Evolutionary conservation across 2,888 invertebrate species (phyloP), one percentile per base, ranked within the genome.

Genomic region (Unio pictorum): DNA sequence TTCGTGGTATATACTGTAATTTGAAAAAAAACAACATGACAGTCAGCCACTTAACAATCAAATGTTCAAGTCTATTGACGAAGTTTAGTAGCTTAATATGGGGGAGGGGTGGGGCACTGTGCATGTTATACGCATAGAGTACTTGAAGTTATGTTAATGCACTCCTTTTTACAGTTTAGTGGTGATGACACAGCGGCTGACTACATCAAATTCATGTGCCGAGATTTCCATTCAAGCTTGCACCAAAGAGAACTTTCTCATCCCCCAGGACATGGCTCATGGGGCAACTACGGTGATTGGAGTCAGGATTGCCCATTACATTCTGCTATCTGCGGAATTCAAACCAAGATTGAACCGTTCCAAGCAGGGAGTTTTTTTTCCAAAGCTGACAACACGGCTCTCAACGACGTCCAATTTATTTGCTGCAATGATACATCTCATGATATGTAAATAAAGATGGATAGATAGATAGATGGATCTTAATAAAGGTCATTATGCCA

Each of bases 311-410:
- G 73, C 20, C 64, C 45, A 6, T 20, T 56, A 11, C 30, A 61
- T 34, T 61, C 69, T 15, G 69, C 73, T 30, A 67, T 73, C n/a
- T 73, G 73, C 55, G 69, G 73, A 34, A 54, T 73, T 18, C 64
- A 59, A 1, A 73, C 73, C 0, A 69, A 62, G 64, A 55, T 73
- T n/a, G 71, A 71, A 57, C 4, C 30, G 3, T 30, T 11, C 23
- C 61, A 62, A 17, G 57, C 57, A 20, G 34, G 6, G 7, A 8
- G 34, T 1, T 7, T 34, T 34, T 34, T 34, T 7, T 34, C 8
- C 34, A 34, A 34, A 8, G 34, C 1, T 8, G 74, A 72, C 45
- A 66, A 71, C 62, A 72, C 74, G 1, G 54, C 64, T 8, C 34
- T 71, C 18, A 71, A 71, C 57, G 71, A 71, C 61, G 67, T 71